Evolutionary conservation across 1,140 invertebrate genomes (phyloP).

Genomic region (Cyclargus thomasi): DNA sequence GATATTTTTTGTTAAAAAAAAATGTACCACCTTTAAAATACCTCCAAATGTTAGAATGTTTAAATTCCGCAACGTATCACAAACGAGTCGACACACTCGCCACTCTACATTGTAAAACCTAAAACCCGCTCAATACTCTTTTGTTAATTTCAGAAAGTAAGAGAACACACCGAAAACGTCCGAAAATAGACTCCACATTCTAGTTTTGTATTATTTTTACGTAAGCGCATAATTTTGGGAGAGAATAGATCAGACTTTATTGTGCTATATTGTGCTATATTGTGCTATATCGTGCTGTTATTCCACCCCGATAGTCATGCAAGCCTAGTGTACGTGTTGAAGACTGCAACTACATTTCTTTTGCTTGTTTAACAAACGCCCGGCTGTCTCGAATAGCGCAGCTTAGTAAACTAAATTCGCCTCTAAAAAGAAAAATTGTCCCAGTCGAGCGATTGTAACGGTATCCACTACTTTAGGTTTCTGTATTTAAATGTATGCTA

Average conservation of each 20-base stretch:
- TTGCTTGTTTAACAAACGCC: constrained; percentile 16
- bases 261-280: not conserved
- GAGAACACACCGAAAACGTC: not conserved
- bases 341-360: not conserved
- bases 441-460: constrained; percentile 34
- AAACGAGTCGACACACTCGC: not conserved
- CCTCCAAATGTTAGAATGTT: not conserved
- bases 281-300: not conserved
- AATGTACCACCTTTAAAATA: no score
- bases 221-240: not conserved
- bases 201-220: constrained; percentile 1
- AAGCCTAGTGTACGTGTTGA: not conserved
- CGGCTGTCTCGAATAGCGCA: constrained; percentile 40
- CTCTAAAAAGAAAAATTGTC: constrained; percentile 38
- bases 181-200: constrained; percentile 1
- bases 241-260: not conserved
- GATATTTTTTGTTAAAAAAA: no score
- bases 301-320: not conserved
- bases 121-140: constrained; percentile 2
- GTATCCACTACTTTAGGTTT: constrained; percentile 12
- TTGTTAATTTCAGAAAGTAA: constrained; percentile 3
- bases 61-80: not conserved
- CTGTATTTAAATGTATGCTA: constrained; percentile 13
- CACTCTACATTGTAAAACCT: not conserved
- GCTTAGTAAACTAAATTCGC: constrained; percentile 35